A percentile compares a stretch with the other conserved stretches of the same genome.
Conservation (phyloP, 2,888 invertebrate species). For the Hirtodrosophila confusa region DNA sequence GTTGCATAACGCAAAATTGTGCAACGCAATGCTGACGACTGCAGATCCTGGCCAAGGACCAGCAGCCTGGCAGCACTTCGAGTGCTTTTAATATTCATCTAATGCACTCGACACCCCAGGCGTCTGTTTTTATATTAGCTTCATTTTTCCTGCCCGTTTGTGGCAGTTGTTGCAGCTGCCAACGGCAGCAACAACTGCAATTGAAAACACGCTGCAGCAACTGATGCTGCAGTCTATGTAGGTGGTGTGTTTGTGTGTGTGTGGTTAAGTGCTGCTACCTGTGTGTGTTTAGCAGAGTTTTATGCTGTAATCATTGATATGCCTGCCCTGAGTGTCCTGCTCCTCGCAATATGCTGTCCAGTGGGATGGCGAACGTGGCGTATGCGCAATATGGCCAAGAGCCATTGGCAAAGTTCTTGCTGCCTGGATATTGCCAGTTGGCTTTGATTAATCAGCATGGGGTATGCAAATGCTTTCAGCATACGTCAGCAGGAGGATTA, state of each 20-base stretch:
- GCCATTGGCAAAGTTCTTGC: slow-evolving; percentile 17
- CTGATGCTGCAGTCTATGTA: slow-evolving; percentile 11
- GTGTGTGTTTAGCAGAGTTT: slow-evolving; percentile 24
- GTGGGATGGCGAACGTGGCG: slow-evolving; percentile 59
- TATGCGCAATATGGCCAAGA: slow-evolving; percentile 61
- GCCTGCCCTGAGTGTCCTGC: slow-evolving; percentile 19
- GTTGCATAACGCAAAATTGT: slow-evolving; percentile 59
- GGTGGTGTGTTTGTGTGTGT: slow-evolving; percentile 11
- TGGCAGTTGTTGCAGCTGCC: slow-evolving; percentile 34
- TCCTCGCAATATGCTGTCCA: slow-evolving; percentile 11
- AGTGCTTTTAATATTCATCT: slow-evolving; percentile 77
- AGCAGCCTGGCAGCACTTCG: slow-evolving; percentile 21
- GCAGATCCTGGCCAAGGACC: slow-evolving; percentile 13
- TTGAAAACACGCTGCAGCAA: slow-evolving; percentile 36
- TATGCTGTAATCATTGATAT: slow-evolving; percentile 61
- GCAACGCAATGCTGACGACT: slow-evolving; percentile 45
- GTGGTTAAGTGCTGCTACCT: slow-evolving; percentile 32
- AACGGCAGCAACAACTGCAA: slow-evolving; percentile 35
- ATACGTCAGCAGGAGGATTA: slow-evolving; percentile 23
- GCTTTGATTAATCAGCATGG: slow-evolving; percentile 47
- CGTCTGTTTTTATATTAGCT: slow-evolving; percentile 46
- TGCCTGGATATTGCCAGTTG: slow-evolving; percentile 1
- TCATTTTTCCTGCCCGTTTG: slow-evolving; percentile 56
- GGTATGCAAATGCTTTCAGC: slow-evolving; percentile 30
- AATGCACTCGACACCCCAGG: slow-evolving; percentile 66